Base-by-base conservation (phyloP, 1,140 invertebrate genomes). In the Papilio polyxenes region DNA sequence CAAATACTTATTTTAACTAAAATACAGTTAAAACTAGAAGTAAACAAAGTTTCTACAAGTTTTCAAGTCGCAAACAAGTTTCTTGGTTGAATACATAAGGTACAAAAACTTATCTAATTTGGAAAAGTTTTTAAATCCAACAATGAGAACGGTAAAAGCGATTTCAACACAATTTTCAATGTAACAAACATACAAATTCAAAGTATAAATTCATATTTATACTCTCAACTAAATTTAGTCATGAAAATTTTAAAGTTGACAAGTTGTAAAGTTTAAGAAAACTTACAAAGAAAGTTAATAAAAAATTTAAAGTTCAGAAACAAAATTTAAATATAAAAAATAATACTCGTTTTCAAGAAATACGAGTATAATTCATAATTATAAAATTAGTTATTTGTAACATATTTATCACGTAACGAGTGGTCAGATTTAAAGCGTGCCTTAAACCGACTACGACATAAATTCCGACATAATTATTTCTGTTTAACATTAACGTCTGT, bases 101-200 rank as follows among this genome's bases (percentile, higher is more conserved):
- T 72, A 72, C 23, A 31, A 72, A 40, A 72, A 40, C 62, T 72
- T 72, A 40, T 72, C 65, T 72, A 72, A 72, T 72, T 72, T 72
- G 40, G 15, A 31, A 17, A 72, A 72, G 65, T 72, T 72, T 72
- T 72, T 40, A 72, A 72, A 37, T 72, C 62, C 20, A 37, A 40
- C 15, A 72, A 72, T 72, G 31, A 72, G 65, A 72, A 72, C 13
- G 31, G 37, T 72, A 31, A 37, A 31, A 65, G 62, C 20, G 59
- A 65, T 65, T 65, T 65, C 20, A 65, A 31, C 15, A 56, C 20
- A 37, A 11, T 72, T 72, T 37, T 37, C 4, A 72, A 40, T 37
- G 31, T 40, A 37, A 72, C 11, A 72, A 72, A 72, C 31, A 72
- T 72, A 37, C 13, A 37, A 69, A 72, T 15, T 37, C 65, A 37